phyloP scores from a whole-genome alignment of 2,888 invertebrate genomes.

The Eupithecia centaureata region DNA sequence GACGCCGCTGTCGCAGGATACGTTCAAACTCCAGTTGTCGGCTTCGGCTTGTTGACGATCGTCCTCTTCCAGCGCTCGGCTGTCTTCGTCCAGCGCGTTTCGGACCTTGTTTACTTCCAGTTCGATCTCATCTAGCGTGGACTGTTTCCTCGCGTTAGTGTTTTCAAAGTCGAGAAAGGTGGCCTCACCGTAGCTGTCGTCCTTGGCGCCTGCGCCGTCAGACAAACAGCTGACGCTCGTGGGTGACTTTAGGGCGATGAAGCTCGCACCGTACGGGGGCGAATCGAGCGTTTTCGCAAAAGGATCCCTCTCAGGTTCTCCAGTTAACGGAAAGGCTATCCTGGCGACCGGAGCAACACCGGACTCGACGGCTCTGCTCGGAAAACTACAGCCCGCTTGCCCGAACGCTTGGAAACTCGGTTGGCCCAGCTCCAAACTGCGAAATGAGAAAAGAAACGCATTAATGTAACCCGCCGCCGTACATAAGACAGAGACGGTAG shows the following conservation, averaged over 20 bases:
- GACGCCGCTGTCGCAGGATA: slow-evolving; percentile 84
- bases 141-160: slow-evolving; percentile 67
- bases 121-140: slow-evolving; percentile 78
- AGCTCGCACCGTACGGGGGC: slow-evolving; percentile 61
- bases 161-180: slow-evolving; percentile 78
- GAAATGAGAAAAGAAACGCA: slow-evolving; percentile 83
- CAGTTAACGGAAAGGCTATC: slow-evolving; percentile 59
- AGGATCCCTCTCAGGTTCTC: slow-evolving; percentile 70
- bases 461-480: slow-evolving; percentile 74
- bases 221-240: slow-evolving; percentile 57
- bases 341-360: slow-evolving; percentile 70
- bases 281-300: slow-evolving; percentile 65
- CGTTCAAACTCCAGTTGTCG: slow-evolving; percentile 81
- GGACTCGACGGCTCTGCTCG: slow-evolving; percentile 78
- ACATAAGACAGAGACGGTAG: slow-evolving; percentile 77
- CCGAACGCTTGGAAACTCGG: slow-evolving; percentile 81
- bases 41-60: slow-evolving; percentile 75
- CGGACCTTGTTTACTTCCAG: slow-evolving; percentile 81
- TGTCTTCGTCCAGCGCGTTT: slow-evolving; percentile 77
- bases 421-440: slow-evolving; percentile 85
- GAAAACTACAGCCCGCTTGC: slow-evolving; percentile 81
- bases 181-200: slow-evolving; percentile 77
- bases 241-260: slow-evolving; percentile 61
- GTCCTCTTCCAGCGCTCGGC: slow-evolving; percentile 78
- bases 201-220: slow-evolving; percentile 63